Evolutionary conservation across 1,140 invertebrate species (phyloP), one percentile per base, ranked within the genome.

Genomic region (Harlomillsia oculata): DNA sequence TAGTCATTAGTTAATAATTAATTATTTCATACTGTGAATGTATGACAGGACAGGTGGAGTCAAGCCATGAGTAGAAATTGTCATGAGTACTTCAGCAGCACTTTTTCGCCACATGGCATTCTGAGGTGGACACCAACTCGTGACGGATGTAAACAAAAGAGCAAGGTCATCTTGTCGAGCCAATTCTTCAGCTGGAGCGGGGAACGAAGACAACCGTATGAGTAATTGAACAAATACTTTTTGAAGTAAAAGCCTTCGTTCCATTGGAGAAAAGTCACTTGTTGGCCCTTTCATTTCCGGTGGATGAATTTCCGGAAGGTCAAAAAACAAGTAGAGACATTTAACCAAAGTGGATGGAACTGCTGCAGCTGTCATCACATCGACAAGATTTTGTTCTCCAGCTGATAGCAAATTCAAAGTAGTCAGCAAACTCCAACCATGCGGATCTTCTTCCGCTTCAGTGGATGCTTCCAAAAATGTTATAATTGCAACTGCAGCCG

Each of bases 251-350:
- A 95, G 89, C 65, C 93, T 77, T 57, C 89, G 81, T 74, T 97
- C 93, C 64, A 82, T 80, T 5, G 88, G 84, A 61, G 87, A 91
- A 72, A 94, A 95, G 71, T 95, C 89, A 72, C 85, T 89, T 11
- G 70, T 73, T 28, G 67, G 65, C 40, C 71, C 69, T 39, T 77
- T 72, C 70, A 80, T 79, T 34, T 83, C 80, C 23, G 65, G 53
- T 25, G 72, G 69, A 49, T 67, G 62, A 73, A 89, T 83, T 73
- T 85, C 82, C 36, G 95, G 93, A 41, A 99, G 76, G 76, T 99
- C 96, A 74, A 98, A 98, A 73, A 99, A 99, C 56, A 99, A 74
- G 72, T 99, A 99, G 29, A 99, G 76, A 76, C 95, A 97, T 78
- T 98, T 99, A 5, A 98, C 94, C 67, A 99, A 76, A 28, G 96